These are phyloP conservation scores for Cephus runcator DNA, from an alignment of 2,888 invertebrate genomes.

Conservation along the genomic window DNA sequence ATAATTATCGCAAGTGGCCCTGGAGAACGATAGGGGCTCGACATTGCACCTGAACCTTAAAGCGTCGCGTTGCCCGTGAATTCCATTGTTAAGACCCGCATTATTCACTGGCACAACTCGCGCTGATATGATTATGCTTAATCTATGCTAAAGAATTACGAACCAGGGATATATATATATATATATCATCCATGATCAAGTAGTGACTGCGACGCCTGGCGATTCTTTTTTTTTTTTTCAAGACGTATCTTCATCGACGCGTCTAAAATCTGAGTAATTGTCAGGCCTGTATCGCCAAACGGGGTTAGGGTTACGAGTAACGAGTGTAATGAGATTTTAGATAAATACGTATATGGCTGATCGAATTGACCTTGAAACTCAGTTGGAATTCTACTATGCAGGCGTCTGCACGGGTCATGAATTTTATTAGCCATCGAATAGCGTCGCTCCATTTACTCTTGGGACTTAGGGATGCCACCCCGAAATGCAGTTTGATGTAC, in stretches of 20 bases:
- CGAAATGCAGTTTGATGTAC: slow-evolving; percentile 14
- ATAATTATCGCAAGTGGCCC: slow-evolving; percentile 15
- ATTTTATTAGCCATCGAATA: slow-evolving; percentile 37
- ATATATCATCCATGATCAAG: not conserved
- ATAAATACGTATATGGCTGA: not conserved
- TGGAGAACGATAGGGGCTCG: slow-evolving; percentile 34
- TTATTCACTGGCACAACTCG: slow-evolving; percentile 15
- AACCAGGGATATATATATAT: not conserved
- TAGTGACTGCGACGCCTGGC: not conserved
- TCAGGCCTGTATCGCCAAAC: not conserved
- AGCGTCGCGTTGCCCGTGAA: slow-evolving; percentile 40
- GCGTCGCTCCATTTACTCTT: slow-evolving; percentile 33
- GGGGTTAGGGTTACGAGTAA: not conserved
- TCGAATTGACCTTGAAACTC: slow-evolving; percentile 17
- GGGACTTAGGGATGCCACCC: slow-evolving; percentile 22
- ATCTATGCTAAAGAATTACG: slow-evolving; percentile 14
- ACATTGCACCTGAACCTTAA: slow-evolving; percentile 46
- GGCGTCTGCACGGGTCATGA: slow-evolving; percentile 22
- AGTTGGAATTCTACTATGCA: slow-evolving; percentile 16
- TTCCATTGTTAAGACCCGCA: slow-evolving; percentile 49
- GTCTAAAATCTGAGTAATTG: not conserved
- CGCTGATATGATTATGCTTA: slow-evolving; percentile 11
- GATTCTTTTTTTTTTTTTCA: not conserved
- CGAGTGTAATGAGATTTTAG: not conserved
- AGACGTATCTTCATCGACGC: not conserved